Conservation (phyloP, 2,113 vertebrate species). For the Myotis lucifugus region DNA sequence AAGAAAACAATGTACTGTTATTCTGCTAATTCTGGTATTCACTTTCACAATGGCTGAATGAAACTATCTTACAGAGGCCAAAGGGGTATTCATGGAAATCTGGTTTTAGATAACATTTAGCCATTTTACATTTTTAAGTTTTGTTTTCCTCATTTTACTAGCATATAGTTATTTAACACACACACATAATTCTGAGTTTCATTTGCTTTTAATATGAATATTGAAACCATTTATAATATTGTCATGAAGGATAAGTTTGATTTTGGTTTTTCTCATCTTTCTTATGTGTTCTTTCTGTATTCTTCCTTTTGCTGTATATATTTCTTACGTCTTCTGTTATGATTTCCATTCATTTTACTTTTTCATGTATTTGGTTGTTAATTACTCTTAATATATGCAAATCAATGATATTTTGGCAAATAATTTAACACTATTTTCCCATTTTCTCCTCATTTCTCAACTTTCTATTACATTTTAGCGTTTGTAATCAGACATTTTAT, state of each 20-base stretch:
- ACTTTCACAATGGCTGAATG: neutral
- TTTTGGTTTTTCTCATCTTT: neutral
- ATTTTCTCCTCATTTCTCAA: neutral
- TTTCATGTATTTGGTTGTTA: neutral
- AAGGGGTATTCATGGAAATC: neutral
- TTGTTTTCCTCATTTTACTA: neutral
- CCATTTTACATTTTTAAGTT: neutral
- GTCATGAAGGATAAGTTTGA: neutral
- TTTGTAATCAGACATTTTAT: neutral
- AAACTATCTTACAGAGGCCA: neutral
- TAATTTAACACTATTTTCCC: neutral
- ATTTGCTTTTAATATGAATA: neutral
- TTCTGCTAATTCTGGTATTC: neutral
- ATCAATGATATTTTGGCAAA: neutral
- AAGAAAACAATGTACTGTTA: neutral
- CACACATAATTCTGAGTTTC: neutral
- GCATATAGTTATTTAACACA: neutral
- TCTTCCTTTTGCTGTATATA: neutral
- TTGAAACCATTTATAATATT: slow-evolving; percentile 10
- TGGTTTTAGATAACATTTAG: neutral
- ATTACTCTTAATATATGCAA: neutral
- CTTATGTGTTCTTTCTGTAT: neutral
- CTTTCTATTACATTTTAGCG: neutral
- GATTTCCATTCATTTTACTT: neutral
- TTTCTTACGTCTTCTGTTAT: neutral